Base-by-base conservation (phyloP, 2,113 vertebrate species). In the Syngnathus scovelli region DNA sequence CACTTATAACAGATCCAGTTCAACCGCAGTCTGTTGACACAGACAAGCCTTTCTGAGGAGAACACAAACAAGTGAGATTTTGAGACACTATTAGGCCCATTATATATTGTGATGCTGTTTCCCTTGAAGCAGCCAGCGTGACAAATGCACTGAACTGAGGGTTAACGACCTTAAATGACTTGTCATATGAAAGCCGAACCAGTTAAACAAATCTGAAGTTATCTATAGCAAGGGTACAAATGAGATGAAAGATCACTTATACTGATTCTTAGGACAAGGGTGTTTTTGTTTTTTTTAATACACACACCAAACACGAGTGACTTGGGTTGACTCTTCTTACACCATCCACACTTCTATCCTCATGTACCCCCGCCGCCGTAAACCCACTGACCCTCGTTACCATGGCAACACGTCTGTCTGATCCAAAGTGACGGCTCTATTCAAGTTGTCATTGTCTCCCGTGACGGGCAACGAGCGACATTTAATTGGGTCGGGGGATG, bases 391-490 rank as follows among this genome's bases (percentile, higher is more conserved):
- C 87, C 86, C 74, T 59, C 2, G 78, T 83, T 79, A 67, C 75
- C 78, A 67, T 52, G 72, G 79, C 72, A 80, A 81, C 81, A 56
- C 23, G 61, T 83, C 78, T 73, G 72, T 78, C 78, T 86, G 81
- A 89, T 88, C 58, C 82, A 78, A 70, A 82, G 68, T 85, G 87
- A 88, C 87, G 78, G 71, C 76, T 84, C 84, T 74, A 82, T 83
- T 82, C 75, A 79, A 62, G 76, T 61, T 83, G 78, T 76, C 81
- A 81, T 84, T 84, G 83, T 86, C 76, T 85, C 77, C 66, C 38
- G 61, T 81, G 76, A 78, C 70, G 71, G 78, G 78, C 63, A 66
- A 69, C 10, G 64, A 79, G 80, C 66, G 3, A 64, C 54, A 44
- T 71, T 83, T 80, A 88, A 89, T 86, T 78, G 78, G 82, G 61